Evolutionary conservation across 2,888 invertebrate species (phyloP).

Genomic region (Mylabris sibirica): DNA sequence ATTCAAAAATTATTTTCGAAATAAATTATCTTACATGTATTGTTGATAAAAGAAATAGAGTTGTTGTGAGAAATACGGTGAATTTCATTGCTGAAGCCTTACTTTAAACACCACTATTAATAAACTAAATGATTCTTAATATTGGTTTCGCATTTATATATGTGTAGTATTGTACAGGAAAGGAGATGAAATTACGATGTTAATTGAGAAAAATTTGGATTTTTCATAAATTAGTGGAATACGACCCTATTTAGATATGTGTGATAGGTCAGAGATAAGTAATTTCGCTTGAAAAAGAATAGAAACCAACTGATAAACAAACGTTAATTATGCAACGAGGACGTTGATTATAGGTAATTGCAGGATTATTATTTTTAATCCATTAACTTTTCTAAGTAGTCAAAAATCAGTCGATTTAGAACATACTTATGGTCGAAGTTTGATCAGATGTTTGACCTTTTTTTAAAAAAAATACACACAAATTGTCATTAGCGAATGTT

Average conservation of each 20-base stretch:
- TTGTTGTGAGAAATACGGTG: background rate
- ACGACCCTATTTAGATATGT: background rate
- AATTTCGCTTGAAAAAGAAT: background rate
- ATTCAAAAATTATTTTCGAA: background rate
- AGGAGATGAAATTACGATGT: background rate
- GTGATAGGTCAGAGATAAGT: background rate
- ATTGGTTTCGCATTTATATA: background rate
- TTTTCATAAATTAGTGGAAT: too few relatives aligned
- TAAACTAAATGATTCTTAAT: background rate
- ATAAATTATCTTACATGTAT: background rate
- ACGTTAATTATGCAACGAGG: background rate
- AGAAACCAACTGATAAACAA: slow-evolving; percentile 6
- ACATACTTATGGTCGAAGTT: too few relatives aligned
- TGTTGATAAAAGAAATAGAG: background rate
- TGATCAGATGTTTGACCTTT: too few relatives aligned
- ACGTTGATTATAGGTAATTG: too few relatives aligned
- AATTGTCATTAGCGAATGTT: too few relatives aligned
- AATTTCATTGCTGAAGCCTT: background rate
- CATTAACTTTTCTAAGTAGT: too few relatives aligned
- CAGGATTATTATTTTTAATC: too few relatives aligned
- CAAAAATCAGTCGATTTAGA: too few relatives aligned
- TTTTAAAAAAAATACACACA: too few relatives aligned
- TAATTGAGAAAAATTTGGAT: too few relatives aligned
- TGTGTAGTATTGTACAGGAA: background rate
- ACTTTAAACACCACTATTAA: background rate